Base-by-base conservation (phyloP, 2,888 invertebrate species). In the Ormyrus thymus region DNA sequence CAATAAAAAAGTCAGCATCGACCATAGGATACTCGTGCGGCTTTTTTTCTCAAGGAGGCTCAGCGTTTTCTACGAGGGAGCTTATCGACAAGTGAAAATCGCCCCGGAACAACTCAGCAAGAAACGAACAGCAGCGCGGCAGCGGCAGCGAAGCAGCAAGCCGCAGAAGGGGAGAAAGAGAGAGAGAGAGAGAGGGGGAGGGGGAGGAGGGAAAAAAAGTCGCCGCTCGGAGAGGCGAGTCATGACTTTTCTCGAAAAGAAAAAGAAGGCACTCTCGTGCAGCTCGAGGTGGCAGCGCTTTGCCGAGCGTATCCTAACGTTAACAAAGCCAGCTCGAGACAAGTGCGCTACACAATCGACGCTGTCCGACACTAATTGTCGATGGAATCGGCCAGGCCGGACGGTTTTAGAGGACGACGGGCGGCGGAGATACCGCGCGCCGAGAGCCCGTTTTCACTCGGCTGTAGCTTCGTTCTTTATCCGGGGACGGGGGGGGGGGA, bases 41-140 rank as follows among this genome's bases (percentile, higher is more conserved):
- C 29, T 29, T 29, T 29, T 29, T 29, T 29, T 29, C 29, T 29
- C 29, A 4, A 29, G 29, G 29, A 29, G 29, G 29, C 29, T 29
- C 29, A 29, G 29, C 29, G 29, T 29, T 29, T 29, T 29, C 29
- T 29, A 29, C 29, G 29, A 29, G 4, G 29, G 29, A 29, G 8
- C 59, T 62, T 75, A 75, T 68, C 75, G 75, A 75, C 68, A 75
- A 75, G 75, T 69, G 75, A 75, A 75, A 75, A 75, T 76, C 69
- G 62, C 55, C 43, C 62, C 69, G 62, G 50, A 56, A 65, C 73
- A 50, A 58, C 58, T 64, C 62, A 43, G 73, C 73, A 65, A 65
- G 73, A 73, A 65, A 58, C 51, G 29, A 50, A 15, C 13, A 61
- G 11, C 48, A 53, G 43, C 13, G 6, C n/a, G 43, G 61, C 13